Evolutionary conservation across 2,888 invertebrate genomes (phyloP).

Genomic region (Schrankia costaestrigalis): DNA sequence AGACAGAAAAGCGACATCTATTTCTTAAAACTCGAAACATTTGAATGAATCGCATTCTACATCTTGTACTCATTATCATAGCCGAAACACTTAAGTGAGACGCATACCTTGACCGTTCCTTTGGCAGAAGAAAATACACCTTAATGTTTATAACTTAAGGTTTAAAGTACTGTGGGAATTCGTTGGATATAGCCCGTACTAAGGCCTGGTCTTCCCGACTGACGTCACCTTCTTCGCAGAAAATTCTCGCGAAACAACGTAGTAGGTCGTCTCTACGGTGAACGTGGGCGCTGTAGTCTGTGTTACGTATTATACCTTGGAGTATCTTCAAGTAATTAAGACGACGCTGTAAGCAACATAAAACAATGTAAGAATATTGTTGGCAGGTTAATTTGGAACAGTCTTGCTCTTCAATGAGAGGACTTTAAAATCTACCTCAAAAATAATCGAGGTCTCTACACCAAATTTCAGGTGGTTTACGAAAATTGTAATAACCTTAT

Average conservation of each 20-base stretch:
- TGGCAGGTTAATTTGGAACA: too few species aligned
- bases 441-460: too few species aligned
- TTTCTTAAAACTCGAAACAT: too few species aligned
- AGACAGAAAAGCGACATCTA: too few species aligned
- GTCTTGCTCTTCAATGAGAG: too few species aligned
- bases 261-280: slow-evolving; percentile 90
- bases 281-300: slow-evolving; percentile 88
- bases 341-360: slow-evolving; percentile 80
- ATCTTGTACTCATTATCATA: too few species aligned
- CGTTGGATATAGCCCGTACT: slow-evolving; percentile 90
- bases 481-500: too few species aligned
- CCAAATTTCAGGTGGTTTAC: too few species aligned
- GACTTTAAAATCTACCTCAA: too few species aligned
- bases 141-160: slow-evolving; percentile 56
- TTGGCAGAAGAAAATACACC: slow-evolving; percentile 1
- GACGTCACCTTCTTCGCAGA: slow-evolving; percentile 89
- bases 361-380: neutral
- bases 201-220: slow-evolving; percentile 89
- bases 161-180: slow-evolving; percentile 90
- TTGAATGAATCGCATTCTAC: too few species aligned
- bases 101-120: too few species aligned
- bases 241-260: slow-evolving; percentile 92
- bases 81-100: too few species aligned
- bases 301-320: slow-evolving; percentile 89
- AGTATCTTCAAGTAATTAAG: slow-evolving; percentile 89